phyloP scores from a whole-genome alignment of 2,797 vertebrate species.

The Ctenopoma kingsleyae region DNA sequence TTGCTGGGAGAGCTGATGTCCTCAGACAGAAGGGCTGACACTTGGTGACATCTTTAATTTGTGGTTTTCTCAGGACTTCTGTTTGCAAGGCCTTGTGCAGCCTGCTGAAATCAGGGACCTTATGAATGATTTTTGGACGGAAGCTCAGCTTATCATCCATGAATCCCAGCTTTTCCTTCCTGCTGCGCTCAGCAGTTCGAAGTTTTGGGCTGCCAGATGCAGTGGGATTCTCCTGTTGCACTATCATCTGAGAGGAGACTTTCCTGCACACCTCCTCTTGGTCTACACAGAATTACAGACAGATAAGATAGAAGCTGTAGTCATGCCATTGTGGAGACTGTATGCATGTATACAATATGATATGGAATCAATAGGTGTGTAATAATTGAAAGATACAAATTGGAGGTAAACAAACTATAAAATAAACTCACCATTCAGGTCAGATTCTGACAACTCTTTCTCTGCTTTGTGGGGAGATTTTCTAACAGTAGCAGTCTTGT shows the following conservation, averaged over 20 bases:
- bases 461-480: constrained; percentile 81
- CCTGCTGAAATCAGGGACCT: constrained; percentile 89
- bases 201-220: constrained; percentile 58
- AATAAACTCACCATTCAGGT: constrained; percentile 85
- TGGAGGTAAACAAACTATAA: background rate
- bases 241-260: constrained; percentile 80
- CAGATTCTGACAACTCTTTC: constrained; percentile 78
- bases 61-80: constrained; percentile 77
- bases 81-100: constrained; percentile 90
- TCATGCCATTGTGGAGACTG: background rate
- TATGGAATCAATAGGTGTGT: background rate
- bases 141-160: constrained; percentile 90
- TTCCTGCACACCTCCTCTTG: constrained; percentile 85
- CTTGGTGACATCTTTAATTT: constrained; percentile 83
- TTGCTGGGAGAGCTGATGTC: constrained; percentile 84
- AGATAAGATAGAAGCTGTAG: background rate
- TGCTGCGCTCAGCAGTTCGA: constrained; percentile 83
- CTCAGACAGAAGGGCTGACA: constrained; percentile 91
- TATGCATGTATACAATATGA: background rate
- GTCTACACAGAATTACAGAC: constrained; percentile 78
- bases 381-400: background rate
- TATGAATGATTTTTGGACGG: constrained; percentile 87
- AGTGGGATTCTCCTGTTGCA: constrained; percentile 67
- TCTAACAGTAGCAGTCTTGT: constrained; percentile 45
- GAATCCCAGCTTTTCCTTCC: constrained; percentile 86